Evolutionary conservation across 2,888 invertebrate species (phyloP), one percentile per base, ranked within the genome.

Genomic region (Drosophila longiperda): DNA sequence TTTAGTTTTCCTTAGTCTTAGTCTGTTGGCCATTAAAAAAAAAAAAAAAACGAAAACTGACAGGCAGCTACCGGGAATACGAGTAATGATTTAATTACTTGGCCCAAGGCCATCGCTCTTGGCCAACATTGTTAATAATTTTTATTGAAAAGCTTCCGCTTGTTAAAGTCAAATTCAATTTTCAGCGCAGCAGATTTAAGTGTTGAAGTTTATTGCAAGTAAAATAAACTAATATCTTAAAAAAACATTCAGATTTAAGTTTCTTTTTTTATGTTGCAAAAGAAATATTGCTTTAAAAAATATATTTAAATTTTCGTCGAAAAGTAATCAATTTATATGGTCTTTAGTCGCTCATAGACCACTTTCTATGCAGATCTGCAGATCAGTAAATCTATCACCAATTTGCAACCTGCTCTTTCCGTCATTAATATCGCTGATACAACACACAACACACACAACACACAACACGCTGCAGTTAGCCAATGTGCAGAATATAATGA

Each of bases 401-500:
- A 57, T 1, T 42, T 26, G 12, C 57, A 68, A 58, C 33, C 69
- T 58, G 68, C n/a, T 61, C 48, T 36, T 33, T 6, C 26, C 17
- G 34, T 70, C 71, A 72, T 53, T 63, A 73, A 64, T 66, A 63
- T 58, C 42, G 8, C 33, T 34, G 32, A 34, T n/a, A 15, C 54
- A 29, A 32, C 20, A 29, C 29, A 29, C 29, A 6, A 1, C 0
- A 29, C 29, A 29, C 29, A 29, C 6, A 29, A 29, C 29, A 29
- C 29, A 29, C 29, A 29, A 34, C 58, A 32, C 55, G 32, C 38
- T 15, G 29, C 40, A 48, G 66, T 73, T 78, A 42, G 78, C 55
- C 66, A 79, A 78, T 70, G 70, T 62, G 54, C 32, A 50, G 72
- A 67, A 78, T 84, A 76, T 89, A 89, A 87, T 84, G 82, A 76